phyloP scores from a whole-genome alignment of 64 coral and sea anemone species.

The Platygyra sinensis region DNA sequence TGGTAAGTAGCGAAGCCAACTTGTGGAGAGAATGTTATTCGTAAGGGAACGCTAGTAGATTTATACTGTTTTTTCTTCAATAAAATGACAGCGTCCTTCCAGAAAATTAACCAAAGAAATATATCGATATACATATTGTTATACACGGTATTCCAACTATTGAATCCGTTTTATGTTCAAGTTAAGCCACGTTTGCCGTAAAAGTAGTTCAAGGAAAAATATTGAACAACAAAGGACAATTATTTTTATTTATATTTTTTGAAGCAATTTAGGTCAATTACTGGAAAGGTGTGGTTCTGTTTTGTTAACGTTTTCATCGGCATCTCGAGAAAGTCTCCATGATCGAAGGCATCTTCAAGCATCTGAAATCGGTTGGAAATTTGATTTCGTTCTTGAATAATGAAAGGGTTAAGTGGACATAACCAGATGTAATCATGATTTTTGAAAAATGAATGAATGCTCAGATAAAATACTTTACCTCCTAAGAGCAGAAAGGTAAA shows the following conservation, averaged over 20 bases:
- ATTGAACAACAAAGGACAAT: constrained; percentile 18
- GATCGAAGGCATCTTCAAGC: too few relatives aligned
- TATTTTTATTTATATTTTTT: constrained; percentile 44
- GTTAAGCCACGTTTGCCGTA: background rate
- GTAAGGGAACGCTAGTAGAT: too few relatives aligned
- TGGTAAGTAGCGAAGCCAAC: too few relatives aligned
- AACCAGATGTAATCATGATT: background rate
- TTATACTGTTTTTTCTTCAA: background rate
- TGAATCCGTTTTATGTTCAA: background rate
- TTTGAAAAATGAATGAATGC: too few relatives aligned
- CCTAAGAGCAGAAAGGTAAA: too few relatives aligned
- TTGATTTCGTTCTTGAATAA: too few relatives aligned
- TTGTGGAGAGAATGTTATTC: too few relatives aligned
- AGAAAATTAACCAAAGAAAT: too few relatives aligned
- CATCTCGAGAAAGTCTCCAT: too few relatives aligned
- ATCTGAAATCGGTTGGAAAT: too few relatives aligned
- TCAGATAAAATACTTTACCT: too few relatives aligned
- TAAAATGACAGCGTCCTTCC: background rate
- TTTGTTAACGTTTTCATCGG: background rate
- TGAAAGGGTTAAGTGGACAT: background rate
- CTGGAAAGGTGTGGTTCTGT: background rate
- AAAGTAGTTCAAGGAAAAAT: background rate
- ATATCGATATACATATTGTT: background rate
- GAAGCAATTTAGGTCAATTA: background rate
- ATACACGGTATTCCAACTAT: background rate